phyloP scores from a whole-genome alignment of 1,140 invertebrate species.

The Macrobrachium nipponense region DNA sequence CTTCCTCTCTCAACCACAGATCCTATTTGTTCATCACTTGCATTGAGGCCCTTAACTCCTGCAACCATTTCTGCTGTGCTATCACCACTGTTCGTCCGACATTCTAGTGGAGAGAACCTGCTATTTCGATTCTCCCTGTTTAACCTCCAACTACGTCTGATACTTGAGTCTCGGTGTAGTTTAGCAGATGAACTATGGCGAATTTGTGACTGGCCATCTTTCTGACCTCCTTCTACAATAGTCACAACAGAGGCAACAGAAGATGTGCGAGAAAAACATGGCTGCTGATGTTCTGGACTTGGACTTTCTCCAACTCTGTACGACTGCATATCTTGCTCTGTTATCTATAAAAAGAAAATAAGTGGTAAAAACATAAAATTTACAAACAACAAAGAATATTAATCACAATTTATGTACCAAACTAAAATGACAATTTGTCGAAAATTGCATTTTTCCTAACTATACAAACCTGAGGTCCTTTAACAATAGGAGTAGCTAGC shows the following conservation, averaged over 20 bases:
- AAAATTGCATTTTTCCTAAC: no score
- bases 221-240: slow-evolving; percentile 32
- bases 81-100: not conserved
- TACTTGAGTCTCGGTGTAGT: slow-evolving; percentile 36
- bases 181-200: not conserved
- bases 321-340: slow-evolving; percentile 20
- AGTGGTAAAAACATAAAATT: not conserved
- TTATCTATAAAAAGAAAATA: slow-evolving; percentile 10
- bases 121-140: slow-evolving; percentile 15
- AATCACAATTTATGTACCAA: not conserved
- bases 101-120: slow-evolving; percentile 2
- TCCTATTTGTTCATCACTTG: not conserved
- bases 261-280: slow-evolving; percentile 11
- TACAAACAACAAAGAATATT: not conserved
- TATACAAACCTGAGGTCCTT: no score
- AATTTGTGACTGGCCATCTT: slow-evolving; percentile 20
- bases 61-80: not conserved
- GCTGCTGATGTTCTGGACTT: not conserved
- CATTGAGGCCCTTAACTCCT: not conserved
- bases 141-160: slow-evolving; percentile 27
- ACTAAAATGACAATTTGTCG: no score
- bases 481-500: no score
- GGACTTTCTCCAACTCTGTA: not conserved
- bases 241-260: slow-evolving; percentile 34
- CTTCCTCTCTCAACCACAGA: not conserved